phyloP scores from a whole-genome alignment of 2,888 invertebrate species.

The Campoplex capitator region DNA sequence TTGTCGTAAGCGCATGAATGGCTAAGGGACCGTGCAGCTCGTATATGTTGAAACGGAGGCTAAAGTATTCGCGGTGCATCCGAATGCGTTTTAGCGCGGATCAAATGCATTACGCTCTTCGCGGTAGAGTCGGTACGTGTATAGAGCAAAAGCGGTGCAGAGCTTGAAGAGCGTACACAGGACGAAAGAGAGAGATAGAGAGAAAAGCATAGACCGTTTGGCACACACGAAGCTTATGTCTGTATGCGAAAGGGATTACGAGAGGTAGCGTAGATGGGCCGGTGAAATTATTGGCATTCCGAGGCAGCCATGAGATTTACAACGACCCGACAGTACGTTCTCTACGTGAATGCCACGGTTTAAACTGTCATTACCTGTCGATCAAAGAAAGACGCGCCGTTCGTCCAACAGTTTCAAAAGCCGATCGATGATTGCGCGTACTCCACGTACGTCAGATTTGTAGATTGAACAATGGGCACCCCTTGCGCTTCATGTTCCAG shows the following conservation, averaged over 20 bases:
- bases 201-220: conserved; percentile 72
- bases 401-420: conserved; percentile 46
- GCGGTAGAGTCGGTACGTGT: conserved; percentile 16
- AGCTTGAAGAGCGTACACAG: conserved; percentile 55
- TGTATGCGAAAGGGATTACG: conserved; percentile 84
- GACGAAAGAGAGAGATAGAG: conserved; percentile 57
- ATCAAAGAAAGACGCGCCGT: conserved; percentile 81
- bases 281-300: conserved; percentile 80
- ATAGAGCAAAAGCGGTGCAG: conserved; percentile 49
- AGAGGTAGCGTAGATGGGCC: conserved; percentile 63
- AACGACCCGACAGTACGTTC: conserved; percentile 75
- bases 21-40: conserved; percentile 58
- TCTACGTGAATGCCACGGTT: conserved; percentile 74
- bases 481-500: conserved; percentile 69
- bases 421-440: conserved; percentile 81
- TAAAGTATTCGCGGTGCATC: conserved; percentile 73
- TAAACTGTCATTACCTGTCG: conserved; percentile 84
- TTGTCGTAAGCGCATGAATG: conserved; percentile 75
- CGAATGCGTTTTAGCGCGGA: conserved; percentile 83
- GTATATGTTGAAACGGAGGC: conserved; percentile 18
- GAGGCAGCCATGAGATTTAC: conserved; percentile 71
- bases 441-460: conserved; percentile 79
- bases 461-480: conserved; percentile 78
- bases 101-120: conserved; percentile 81
- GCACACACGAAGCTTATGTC: conserved; percentile 80